Base-by-base conservation (phyloP, 2,113 vertebrate genomes). In the Alligator mississippiensis region DNA sequence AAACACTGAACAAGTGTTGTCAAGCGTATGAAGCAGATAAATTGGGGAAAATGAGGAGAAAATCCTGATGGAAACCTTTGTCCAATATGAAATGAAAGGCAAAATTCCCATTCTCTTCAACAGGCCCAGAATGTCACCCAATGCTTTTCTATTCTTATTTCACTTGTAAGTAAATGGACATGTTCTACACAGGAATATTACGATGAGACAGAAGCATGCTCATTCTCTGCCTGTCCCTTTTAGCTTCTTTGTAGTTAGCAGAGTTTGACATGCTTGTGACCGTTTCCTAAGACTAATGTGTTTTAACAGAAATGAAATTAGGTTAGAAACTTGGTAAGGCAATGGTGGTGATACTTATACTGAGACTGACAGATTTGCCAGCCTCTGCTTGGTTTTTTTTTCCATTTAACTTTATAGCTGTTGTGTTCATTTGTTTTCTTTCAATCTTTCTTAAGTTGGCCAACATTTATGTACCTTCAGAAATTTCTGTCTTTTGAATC, bases 251-350 rank as follows among this genome's bases (percentile, higher is more conserved):
- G 4, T 8, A 84, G 63, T 8, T 19, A 12, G 4, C 3, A 1
- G 68, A 11, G 2, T 11, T 80, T 79, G 16, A 6, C 78, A 30
- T 38, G 34, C 5, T 6, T n/a, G 18, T n/a, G 64, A 19, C 5
- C 59, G 54, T 70, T 91, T 93, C 85, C 58, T 6, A 55, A 76
- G 34, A 38, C 80, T 74, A 64, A 55, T 34, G 59, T 16, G n/a
- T 61, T 68, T 54, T 70, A 82, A 86, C 47, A 82, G 66, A 84
- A 59, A 2, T 13, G 70, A 75, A 3, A 15, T 86, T n/a, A 84
- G 34, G 5, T 47, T 68, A n/a, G 21, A 17, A 14, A 27, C 61
- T n/a, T n/a, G 3, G 0, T 60, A 21, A 22, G 54, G 59, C 5
- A 88, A 64, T 62, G 3, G 6, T 34, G 66, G 34, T 22, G 70